phyloP scores from a whole-genome alignment of 2,113 vertebrate genomes.

The Craseonycteris thonglongyai region DNA sequence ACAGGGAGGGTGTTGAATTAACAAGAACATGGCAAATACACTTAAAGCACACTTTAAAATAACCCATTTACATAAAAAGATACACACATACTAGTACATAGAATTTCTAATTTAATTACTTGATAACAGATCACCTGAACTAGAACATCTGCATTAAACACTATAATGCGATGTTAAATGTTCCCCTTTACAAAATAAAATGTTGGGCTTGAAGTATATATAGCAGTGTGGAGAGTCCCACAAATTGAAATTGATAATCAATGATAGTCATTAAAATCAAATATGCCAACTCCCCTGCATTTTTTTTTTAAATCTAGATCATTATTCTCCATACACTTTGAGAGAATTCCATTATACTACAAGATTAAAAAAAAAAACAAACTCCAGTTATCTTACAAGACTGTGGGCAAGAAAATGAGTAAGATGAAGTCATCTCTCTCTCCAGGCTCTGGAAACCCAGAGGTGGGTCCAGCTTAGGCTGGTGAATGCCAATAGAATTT shows the following conservation, averaged over 20 bases:
- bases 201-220: neutral
- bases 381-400: conserved; percentile 30
- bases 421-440: conserved; percentile 60
- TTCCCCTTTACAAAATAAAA: conserved; percentile 29
- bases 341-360: neutral
- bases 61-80: neutral
- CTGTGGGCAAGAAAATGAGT: conserved; percentile 32
- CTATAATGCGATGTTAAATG: neutral
- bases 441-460: conserved; percentile 27
- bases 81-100: neutral
- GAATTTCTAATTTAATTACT: neutral
- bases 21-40: neutral
- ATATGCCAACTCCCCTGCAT: conserved; percentile 14
- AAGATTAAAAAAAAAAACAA: neutral
- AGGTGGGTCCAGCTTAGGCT: neutral
- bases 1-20: neutral
- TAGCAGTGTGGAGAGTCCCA: conserved; percentile 12
- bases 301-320: conserved; percentile 15
- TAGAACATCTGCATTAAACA: neutral
- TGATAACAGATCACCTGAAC: neutral
- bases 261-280: conserved; percentile 32
- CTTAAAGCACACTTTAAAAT: neutral
- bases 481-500: conserved; percentile 40
- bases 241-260: conserved; percentile 8
- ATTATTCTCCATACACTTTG: conserved; percentile 24